Percentiles rank a stretch among this genome's conserved stretches.
Conservation (phyloP, 2,888 invertebrate species). For the Baccha elongata region DNA sequence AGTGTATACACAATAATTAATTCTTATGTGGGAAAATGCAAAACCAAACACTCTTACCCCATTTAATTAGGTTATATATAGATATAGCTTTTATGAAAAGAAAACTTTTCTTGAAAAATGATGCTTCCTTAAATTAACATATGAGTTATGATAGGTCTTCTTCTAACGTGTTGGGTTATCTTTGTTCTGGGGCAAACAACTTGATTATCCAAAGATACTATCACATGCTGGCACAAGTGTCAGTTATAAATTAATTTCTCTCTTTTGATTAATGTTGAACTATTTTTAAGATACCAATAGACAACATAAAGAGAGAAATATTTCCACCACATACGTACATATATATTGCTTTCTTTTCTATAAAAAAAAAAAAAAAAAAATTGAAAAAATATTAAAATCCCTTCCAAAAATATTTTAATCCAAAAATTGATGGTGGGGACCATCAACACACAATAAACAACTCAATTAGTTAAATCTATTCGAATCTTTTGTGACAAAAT, state of each 20-base stretch:
- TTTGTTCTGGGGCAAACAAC: conserved; percentile 36
- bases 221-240: conserved; percentile 12
- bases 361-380: background rate
- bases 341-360: conserved; percentile 18
- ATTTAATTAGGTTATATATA: background rate
- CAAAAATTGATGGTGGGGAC: conserved; percentile 36
- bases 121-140: conserved; percentile 10
- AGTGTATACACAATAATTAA: too few relatives aligned
- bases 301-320: background rate
- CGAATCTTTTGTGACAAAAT: background rate
- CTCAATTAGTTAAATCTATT: conserved; percentile 30
- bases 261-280: conserved; percentile 28
- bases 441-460: conserved; percentile 39
- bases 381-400: conserved; percentile 5
- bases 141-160: conserved; percentile 20
- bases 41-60: too few relatives aligned
- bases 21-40: too few relatives aligned
- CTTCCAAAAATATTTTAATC: conserved; percentile 19
- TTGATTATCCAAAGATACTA: conserved; percentile 24
- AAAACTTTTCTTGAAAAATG: background rate
- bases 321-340: background rate
- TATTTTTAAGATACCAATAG: background rate
- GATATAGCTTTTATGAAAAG: too few relatives aligned
- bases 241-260: conserved; percentile 33
- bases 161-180: conserved; percentile 20